Conservation (phyloP, 2,888 invertebrate genomes). For the Mesochorus sp. region DNA sequence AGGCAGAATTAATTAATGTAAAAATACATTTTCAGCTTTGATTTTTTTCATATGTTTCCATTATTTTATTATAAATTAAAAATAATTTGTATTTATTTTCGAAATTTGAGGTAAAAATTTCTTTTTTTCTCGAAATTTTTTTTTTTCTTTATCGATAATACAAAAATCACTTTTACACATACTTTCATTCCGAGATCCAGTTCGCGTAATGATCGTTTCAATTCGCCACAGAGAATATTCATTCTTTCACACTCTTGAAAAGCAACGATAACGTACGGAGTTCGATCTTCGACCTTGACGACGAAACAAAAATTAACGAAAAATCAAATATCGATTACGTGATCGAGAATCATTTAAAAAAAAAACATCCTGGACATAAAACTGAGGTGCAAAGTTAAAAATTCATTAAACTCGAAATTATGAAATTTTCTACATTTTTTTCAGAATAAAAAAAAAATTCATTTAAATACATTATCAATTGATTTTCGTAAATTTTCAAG, state of each 20-base stretch:
- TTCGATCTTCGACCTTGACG: constrained; percentile 88
- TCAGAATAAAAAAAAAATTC: too few relatives aligned
- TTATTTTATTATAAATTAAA: too few relatives aligned
- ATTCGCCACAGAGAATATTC: constrained; percentile 93
- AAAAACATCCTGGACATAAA: background rate
- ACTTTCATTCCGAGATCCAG: constrained; percentile 95
- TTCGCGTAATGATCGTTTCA: constrained; percentile 91
- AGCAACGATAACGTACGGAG: constrained; percentile 95
- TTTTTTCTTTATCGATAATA: background rate
- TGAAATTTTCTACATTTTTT: too few relatives aligned
- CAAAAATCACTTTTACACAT: constrained; percentile 16
- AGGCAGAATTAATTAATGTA: too few relatives aligned
- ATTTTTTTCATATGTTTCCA: too few relatives aligned
- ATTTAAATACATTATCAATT: too few relatives aligned
- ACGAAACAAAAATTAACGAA: background rate
- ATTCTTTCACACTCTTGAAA: constrained; percentile 97
- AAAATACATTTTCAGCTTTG: too few relatives aligned
- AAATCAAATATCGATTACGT: background rate
- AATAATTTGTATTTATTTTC: too few relatives aligned
- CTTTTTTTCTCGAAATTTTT: background rate
- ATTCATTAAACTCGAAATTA: too few relatives aligned
- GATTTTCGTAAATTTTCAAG: too few relatives aligned
- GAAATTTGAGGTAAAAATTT: too few relatives aligned
- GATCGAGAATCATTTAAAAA: background rate
- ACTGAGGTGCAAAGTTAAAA: too few relatives aligned